A percentile compares a stretch with the other conserved stretches of the same genome.
phyloP scores from a whole-genome alignment of 2,797 vertebrate genomes.

The Acipenser oxyrinchus region DNA sequence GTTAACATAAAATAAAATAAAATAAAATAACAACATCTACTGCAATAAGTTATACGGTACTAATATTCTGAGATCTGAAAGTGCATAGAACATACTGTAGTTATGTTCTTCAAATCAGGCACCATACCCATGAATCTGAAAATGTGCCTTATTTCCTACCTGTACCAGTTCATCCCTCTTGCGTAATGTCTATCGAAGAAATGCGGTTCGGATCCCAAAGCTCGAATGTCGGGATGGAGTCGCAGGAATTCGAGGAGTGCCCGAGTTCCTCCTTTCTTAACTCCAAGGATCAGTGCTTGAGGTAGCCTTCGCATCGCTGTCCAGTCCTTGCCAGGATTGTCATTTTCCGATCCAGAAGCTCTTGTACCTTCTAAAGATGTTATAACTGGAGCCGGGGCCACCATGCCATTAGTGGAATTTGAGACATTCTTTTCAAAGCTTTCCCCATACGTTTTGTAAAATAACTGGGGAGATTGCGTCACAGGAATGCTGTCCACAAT shows the following conservation, averaged over 20 bases:
- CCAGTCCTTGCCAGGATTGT: slow-evolving; percentile 53
- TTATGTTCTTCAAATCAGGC: too few relatives aligned
- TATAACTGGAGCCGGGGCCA: neutral
- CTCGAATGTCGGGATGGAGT: slow-evolving; percentile 67
- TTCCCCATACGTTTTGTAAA: slow-evolving; percentile 30
- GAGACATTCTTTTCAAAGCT: slow-evolving; percentile 35
- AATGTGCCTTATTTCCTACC: slow-evolving; percentile 36
- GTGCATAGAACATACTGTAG: too few relatives aligned
- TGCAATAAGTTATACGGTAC: too few relatives aligned
- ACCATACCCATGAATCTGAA: too few relatives aligned
- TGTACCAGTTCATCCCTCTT: slow-evolving; percentile 69
- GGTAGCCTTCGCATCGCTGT: slow-evolving; percentile 57
- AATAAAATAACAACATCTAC: too few relatives aligned
- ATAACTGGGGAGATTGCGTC: slow-evolving; percentile 26
- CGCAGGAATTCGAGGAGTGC: slow-evolving; percentile 70
- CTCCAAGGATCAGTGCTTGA: slow-evolving; percentile 68
- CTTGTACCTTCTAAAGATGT: slow-evolving; percentile 10
- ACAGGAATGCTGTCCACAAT: slow-evolving; percentile 34
- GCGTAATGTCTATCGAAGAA: slow-evolving; percentile 73
- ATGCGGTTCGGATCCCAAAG: slow-evolving; percentile 66
- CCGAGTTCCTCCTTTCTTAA: slow-evolving; percentile 66
- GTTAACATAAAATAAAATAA: too few relatives aligned
- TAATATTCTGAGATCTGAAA: too few relatives aligned
- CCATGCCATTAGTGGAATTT: slow-evolving; percentile 20
- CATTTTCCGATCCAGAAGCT: slow-evolving; percentile 34